phyloP scores from a whole-genome alignment of 1,140 invertebrate genomes.

The Macrotrachela quadricornifera region DNA sequence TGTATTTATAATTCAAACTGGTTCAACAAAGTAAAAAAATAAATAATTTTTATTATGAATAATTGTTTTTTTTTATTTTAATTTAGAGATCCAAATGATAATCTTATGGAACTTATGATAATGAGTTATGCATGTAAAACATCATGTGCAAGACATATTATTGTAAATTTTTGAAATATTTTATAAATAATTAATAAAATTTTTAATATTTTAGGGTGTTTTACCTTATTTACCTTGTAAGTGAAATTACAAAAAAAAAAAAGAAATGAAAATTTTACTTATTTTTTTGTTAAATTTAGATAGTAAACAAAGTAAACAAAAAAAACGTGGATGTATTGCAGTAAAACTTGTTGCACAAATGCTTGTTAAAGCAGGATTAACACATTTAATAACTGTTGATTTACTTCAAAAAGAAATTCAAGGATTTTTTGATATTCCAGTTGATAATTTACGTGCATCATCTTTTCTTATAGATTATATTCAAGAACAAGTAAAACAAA shows the following conservation, averaged over 20 bases:
- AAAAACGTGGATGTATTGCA: slow-evolving; percentile 84
- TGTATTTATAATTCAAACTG: slow-evolving; percentile 86
- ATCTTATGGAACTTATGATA: slow-evolving; percentile 94
- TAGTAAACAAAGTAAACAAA: slow-evolving; percentile 96
- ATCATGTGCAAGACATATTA: slow-evolving; percentile 81
- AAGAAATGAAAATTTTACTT: too few relatives aligned
- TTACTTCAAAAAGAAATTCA: slow-evolving; percentile 97
- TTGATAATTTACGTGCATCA: slow-evolving; percentile 89
- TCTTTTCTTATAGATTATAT: slow-evolving; percentile 94
- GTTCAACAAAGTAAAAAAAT: slow-evolving; percentile 58
- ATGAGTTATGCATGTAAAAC: slow-evolving; percentile 98
- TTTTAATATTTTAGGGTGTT: slow-evolving; percentile 40
- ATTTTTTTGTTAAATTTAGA: slow-evolving; percentile 28
- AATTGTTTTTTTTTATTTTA: slow-evolving; percentile 14
- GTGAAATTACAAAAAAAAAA: too few relatives aligned
- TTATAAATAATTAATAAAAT: background rate
- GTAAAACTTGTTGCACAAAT: slow-evolving; percentile 85
- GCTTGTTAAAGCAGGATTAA: slow-evolving; percentile 67
- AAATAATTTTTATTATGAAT: background rate
- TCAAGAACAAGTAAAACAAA: slow-evolving; percentile 53
- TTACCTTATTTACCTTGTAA: slow-evolving; percentile 82
- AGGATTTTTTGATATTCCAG: slow-evolving; percentile 94
- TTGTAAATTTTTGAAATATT: slow-evolving; percentile 22
- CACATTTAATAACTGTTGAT: slow-evolving; percentile 94
- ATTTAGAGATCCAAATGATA: slow-evolving; percentile 81